Evolutionary conservation across 2,888 invertebrate genomes (phyloP), one percentile per base, ranked within the genome.

Genomic region (Drosophila dives): DNA sequence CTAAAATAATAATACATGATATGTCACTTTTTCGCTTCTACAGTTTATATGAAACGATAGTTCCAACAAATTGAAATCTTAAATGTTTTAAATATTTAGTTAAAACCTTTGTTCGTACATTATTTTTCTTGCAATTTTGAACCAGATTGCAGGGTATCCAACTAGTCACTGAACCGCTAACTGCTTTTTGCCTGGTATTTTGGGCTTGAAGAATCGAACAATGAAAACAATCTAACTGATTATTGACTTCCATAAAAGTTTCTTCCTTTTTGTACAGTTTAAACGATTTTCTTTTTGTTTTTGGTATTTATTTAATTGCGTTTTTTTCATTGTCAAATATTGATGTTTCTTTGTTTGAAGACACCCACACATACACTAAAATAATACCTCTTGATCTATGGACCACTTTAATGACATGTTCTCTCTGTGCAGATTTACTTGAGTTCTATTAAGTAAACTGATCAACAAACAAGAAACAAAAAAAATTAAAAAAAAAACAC

Each of bases 381-480:
- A 71, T 81, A 88, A 79, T 85, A 85, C 85, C 85, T 86, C 85
- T 84, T 86, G 75, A 86, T 89, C 86, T 83, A 86, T 89, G 85
- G 85, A 86, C 85, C 85, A 86, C 77, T 83, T 80, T 75, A 72
- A 73, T 67, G 69, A 75, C 69, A 76, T 69, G 68, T 78, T 80
- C 76, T 76, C 76, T 75, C 72, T 60, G 68, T 50, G 64, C 69
- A 71, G 71, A 56, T 68, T 74, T 77, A 77, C 77, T 79, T 81
- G 72, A 80, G 78, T 81, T 80, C 26, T 64, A 72, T 81, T 63
- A 74, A 75, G 77, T 80, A 67, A 73, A 59, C 55, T 40, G 56
- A 54, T 29, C 42, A 64, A 69, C 45, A 70, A 67, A 72, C 62
- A 17, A 11, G 62, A 10, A 82, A 75, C 38, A 77, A 59, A 53